These are phyloP conservation scores for Melanargia galathea DNA, from an alignment of 2,888 invertebrate species.

Conservation along the genomic window DNA sequence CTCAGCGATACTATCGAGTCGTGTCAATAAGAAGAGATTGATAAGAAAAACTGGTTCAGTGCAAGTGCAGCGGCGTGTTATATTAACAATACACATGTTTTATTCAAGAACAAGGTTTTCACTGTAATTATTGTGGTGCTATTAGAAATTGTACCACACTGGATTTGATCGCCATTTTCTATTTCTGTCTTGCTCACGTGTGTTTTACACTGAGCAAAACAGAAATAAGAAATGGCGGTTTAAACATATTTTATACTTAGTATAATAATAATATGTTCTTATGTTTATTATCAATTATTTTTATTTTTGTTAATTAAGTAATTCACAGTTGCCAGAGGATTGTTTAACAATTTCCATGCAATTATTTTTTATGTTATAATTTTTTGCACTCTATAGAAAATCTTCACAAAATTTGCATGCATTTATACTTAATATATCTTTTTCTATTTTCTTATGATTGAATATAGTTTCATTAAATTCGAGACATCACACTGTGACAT, in stretches of 20 bases:
- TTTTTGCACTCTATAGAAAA: no score
- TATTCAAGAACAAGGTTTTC: constrained; percentile 13
- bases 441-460: neutral
- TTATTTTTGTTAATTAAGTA: no score
- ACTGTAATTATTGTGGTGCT: constrained; percentile 6
- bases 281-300: no score
- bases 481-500: neutral
- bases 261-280: no score
- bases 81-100: constrained; percentile 7
- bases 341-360: no score
- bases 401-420: neutral
- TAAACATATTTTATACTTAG: no score
- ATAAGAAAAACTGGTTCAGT: constrained; percentile 33
- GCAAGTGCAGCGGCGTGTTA: constrained; percentile 5
- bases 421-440: neutral
- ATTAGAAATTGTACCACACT: neutral
- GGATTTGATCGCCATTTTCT: neutral
- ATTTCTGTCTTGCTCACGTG: no score
- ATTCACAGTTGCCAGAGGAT: no score
- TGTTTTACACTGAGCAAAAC: no score
- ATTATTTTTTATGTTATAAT: no score
- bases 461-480: neutral
- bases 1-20: constrained; percentile 24
- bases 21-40: constrained; percentile 21
- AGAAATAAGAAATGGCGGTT: no score